Evolutionary conservation across 2,797 vertebrate genomes (phyloP), one percentile per base, ranked within the genome.

Genomic region (Dipus sagitta): DNA sequence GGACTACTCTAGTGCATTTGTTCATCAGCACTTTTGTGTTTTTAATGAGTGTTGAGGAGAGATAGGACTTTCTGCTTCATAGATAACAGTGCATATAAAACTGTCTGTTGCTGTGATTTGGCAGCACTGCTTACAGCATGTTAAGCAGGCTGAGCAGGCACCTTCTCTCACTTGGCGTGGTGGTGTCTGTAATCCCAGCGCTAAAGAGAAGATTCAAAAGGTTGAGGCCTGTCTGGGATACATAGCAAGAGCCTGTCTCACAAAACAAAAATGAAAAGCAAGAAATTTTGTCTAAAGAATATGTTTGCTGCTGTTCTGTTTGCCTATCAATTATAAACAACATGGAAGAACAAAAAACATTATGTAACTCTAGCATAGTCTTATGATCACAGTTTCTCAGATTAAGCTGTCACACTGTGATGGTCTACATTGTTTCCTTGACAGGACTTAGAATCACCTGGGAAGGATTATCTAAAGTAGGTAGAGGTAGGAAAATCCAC

Each of bases 121-220:
- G 26, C 26, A 62, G 85, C 75, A 92, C 20, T 75, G 68, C 2
- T 64, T 52, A 60, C 14, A 92, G 81, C 18, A 68, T 38, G 52
- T 47, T 84, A 84, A 79, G 70, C 32, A 89, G 47, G 60, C 92
- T 89, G 80, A 68, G 52, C 30, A 80, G 47, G 67, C 92, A 62
- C 74, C 52, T 60, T 79, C 11, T 54, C 30, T 84, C 70, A 9
- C 21, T 30, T n/a, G 42, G 20, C 34, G 30, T 34, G 24, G n/a
- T 70, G 26, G 14, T 71, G 47, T 47, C 47, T 47, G 11, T 47
- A 47, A 47, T 47, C 47, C 47, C 47, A 47, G 47, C 47, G 9
- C 47, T 47, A 11, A 47, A 47, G 47, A 47, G 9, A 47, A 47
- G 47, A 11, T 47, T 47, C 47, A 47, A 47, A 47, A 47, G 42